Percentiles rank a stretch among this genome's conserved stretches.
Evolutionary conservation across 2,888 invertebrate species (phyloP).

Genomic region (Mythimna impura): DNA sequence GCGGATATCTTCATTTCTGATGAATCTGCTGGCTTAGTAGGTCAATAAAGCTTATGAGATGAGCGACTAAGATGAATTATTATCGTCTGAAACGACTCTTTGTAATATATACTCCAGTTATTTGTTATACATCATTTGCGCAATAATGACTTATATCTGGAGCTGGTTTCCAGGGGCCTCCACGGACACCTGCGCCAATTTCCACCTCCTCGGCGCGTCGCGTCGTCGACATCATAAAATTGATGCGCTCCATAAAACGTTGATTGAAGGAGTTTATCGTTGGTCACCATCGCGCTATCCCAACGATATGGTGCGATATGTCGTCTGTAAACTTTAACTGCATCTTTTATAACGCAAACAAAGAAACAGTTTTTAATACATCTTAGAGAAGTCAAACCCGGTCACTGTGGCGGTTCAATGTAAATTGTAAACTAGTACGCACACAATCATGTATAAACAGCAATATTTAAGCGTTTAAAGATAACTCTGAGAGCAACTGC

Average conservation of each 20-base stretch:
- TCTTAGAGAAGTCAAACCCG: background rate
- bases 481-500: constrained; percentile 3
- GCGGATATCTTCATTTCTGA: too few species aligned
- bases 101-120: background rate
- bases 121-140: background rate
- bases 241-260: constrained; percentile 55
- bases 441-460: background rate
- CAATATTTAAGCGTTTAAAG: background rate
- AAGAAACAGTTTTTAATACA: constrained; percentile 2
- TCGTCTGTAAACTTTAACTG: constrained; percentile 36
- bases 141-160: background rate
- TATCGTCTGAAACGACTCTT: too few species aligned
- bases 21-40: too few species aligned
- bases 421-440: background rate
- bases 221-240: constrained; percentile 34
- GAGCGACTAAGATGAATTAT: background rate
- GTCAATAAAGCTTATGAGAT: background rate
- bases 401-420: background rate
- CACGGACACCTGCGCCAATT: background rate
- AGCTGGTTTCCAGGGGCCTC: background rate
- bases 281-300: constrained; percentile 9
- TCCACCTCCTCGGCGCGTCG: background rate
- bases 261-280: constrained; percentile 56
- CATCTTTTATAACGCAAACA: constrained; percentile 34
- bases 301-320: background rate